A percentile compares a stretch with the other conserved stretches of the same genome.
phyloP scores from a whole-genome alignment of 2,113 vertebrate species.

The Xenopus tropicalis region UCB_Xtro_10.0 CM004443.2:86159501-86160000 shows the following conservation, averaged over 20 bases:
- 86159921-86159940: not conserved
- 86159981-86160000: slow-evolving; percentile 42
- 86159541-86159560: too few species aligned
- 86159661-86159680: not conserved
- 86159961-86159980: slow-evolving; percentile 1
- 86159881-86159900: not conserved
- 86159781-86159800: not conserved
- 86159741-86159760: not conserved
- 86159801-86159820: not conserved
- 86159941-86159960: not conserved
- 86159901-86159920: not conserved
- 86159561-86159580: too few species aligned
- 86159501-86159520: too few species aligned
- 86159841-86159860: slow-evolving; percentile 2
- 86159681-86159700: not conserved
- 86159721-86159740: not conserved
- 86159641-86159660: too few species aligned
- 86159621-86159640: too few species aligned
- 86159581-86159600: too few species aligned
- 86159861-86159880: not conserved
- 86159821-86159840: not conserved
- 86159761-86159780: not conserved
- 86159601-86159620: too few species aligned
- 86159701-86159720: not conserved
- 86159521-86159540: too few species aligned